These are phyloP conservation scores for Tetramorium bicarinatum DNA, from an alignment of 2,888 invertebrate genomes.

Conservation along the genomic window DNA sequence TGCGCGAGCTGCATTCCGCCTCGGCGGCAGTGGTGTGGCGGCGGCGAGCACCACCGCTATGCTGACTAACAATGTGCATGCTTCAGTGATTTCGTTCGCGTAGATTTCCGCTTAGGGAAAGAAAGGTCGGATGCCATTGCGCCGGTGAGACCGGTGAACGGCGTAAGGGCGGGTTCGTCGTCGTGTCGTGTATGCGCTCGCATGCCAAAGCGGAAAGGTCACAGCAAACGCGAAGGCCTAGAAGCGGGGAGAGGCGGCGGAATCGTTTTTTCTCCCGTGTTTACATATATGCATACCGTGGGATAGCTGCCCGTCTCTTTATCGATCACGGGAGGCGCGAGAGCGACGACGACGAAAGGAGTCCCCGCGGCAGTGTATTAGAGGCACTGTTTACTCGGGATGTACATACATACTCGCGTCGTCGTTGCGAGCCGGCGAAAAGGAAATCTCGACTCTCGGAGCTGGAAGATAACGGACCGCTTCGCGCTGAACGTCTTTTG, in stretches of 20 bases:
- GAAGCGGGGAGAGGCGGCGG: conserved; percentile 26
- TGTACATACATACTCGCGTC: conserved; percentile 18
- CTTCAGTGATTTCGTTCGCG: conserved; percentile 76
- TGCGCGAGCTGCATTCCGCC: conserved; percentile 66
- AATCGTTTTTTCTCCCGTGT: conserved; percentile 28
- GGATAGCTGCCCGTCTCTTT: conserved; percentile 44
- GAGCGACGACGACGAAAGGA: conserved; percentile 25
- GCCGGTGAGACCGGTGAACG: conserved; percentile 66
- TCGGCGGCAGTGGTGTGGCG: conserved; percentile 43
- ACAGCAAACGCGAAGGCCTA: conserved; percentile 32
- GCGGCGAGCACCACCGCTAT: not conserved
- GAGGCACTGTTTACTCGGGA: conserved; percentile 29
- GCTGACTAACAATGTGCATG: conserved; percentile 79
- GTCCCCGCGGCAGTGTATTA: conserved; percentile 2
- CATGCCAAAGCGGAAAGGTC: conserved; percentile 62
- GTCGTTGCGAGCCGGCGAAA: not conserved
- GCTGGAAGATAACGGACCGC: conserved; percentile 4
- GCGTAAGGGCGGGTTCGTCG: conserved; percentile 67
- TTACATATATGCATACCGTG: not conserved
- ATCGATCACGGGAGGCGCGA: conserved; percentile 55
- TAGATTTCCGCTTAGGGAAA: conserved; percentile 73
- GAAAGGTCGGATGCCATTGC: conserved; percentile 59
- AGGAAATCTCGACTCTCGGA: conserved; percentile 14
- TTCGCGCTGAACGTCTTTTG: not conserved
- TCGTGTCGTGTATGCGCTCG: conserved; percentile 36